Evolutionary conservation across 2,888 invertebrate species (phyloP).

Genomic region (Eucera pruinosa): DNA sequence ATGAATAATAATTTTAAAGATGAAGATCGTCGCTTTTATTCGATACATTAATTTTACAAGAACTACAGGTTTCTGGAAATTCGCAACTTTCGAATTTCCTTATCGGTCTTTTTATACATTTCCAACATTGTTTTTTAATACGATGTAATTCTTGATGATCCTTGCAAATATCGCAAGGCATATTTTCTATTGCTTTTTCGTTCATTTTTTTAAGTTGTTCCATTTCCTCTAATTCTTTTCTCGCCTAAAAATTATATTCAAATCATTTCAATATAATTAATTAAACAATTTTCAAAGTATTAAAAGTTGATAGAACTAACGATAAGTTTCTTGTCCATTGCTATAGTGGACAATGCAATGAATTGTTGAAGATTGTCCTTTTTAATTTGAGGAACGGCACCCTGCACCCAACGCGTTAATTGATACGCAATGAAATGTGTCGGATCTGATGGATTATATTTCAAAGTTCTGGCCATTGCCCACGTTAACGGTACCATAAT

Average conservation of each 20-base stretch:
- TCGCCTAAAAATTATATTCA: conserved; percentile 30
- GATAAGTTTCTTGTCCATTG: conserved; percentile 49
- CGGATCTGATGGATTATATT: conserved; percentile 71
- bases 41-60: conserved; percentile 29
- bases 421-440: conserved; percentile 72
- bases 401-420: conserved; percentile 72
- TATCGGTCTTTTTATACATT: conserved; percentile 9
- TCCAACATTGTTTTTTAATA: conserved; percentile 35
- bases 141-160: conserved; percentile 22
- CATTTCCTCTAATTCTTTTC: conserved; percentile 25
- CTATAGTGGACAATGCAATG: conserved; percentile 56
- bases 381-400: conserved; percentile 54
- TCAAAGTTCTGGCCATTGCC: conserved; percentile 70
- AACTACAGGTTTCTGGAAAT: conserved; percentile 27
- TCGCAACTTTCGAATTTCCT: conserved; percentile 23
- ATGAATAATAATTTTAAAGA: too few species aligned
- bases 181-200: conserved; percentile 26
- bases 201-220: conserved; percentile 19
- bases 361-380: conserved; percentile 48
- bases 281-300: neutral
- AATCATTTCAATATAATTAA: neutral
- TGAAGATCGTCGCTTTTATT: neutral
- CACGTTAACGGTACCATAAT: conserved; percentile 73
- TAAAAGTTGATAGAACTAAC: conserved; percentile 30
- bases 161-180: conserved; percentile 22